Evolutionary conservation across 2,113 vertebrate species (phyloP).

Genomic region (Erythrolamprus reginae): DNA sequence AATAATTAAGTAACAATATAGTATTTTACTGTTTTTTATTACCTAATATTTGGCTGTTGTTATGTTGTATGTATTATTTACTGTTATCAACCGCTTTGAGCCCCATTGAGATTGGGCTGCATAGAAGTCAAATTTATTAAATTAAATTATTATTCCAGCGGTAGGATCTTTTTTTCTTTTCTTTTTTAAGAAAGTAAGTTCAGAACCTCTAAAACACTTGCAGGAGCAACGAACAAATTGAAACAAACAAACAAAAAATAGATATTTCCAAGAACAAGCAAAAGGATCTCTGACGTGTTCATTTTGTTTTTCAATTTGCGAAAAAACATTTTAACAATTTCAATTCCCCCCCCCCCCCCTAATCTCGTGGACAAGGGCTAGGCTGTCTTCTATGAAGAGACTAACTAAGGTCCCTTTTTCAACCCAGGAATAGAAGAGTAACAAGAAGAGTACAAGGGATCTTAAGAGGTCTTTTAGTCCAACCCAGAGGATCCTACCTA

Average conservation of each 20-base stretch:
- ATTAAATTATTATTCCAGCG: not conserved
- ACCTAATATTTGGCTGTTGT: too few species aligned
- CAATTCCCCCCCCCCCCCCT: too few species aligned
- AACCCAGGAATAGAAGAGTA: not conserved
- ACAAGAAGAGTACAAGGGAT: too few species aligned
- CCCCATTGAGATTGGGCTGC: too few species aligned
- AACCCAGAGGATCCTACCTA: too few species aligned
- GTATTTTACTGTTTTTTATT: too few species aligned
- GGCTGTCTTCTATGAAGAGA: constrained; percentile 32
- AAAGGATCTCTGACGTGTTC: not conserved
- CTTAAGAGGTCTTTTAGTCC: too few species aligned
- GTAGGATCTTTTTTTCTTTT: not conserved
- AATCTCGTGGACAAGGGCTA: not conserved
- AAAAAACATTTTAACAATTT: not conserved
- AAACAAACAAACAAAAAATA: not conserved
- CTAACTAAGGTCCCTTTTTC: constrained; percentile 30
- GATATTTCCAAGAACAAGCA: not conserved
- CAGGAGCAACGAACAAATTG: not conserved
- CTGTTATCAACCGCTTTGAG: too few species aligned
- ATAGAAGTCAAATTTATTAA: too few species aligned
- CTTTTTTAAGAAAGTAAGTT: not conserved
- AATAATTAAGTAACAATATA: too few species aligned
- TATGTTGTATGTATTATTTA: too few species aligned
- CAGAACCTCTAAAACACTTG: not conserved
- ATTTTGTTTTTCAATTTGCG: not conserved